These are phyloP conservation scores for Mustela lutreola DNA, from an alignment of 2,113 vertebrate genomes.

Conservation along the genomic window DNA sequence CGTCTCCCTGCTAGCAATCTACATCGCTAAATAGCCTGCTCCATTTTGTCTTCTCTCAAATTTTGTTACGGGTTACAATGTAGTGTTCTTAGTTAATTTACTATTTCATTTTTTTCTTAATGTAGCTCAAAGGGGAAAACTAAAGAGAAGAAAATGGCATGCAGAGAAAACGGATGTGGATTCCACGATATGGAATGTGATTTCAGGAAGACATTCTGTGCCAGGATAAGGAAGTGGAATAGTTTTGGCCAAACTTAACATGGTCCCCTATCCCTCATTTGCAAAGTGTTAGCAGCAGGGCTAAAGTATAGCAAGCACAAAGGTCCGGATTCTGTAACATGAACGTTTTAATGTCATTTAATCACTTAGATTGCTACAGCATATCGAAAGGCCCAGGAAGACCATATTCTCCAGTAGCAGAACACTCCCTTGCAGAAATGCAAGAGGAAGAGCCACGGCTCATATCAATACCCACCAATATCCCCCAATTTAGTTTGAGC, in stretches of 20 bases:
- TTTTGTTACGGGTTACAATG: constrained; percentile 10
- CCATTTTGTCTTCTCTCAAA: constrained; percentile 47
- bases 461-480: constrained; percentile 57
- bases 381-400: background rate
- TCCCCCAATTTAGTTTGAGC: constrained; percentile 62
- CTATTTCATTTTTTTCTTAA: constrained; percentile 62
- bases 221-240: background rate
- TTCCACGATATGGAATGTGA: background rate
- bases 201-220: constrained; percentile 19
- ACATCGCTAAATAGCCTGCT: background rate
- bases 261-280: background rate
- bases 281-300: background rate
- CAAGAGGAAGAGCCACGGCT: constrained; percentile 7
- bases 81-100: background rate
- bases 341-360: constrained; percentile 15
- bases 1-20: background rate
- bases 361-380: constrained; percentile 12
- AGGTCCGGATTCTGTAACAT: background rate
- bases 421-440: constrained; percentile 49
- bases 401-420: constrained; percentile 3
- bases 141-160: background rate
- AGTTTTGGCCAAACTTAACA: background rate
- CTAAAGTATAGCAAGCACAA: background rate
- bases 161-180: background rate
- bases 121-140: background rate